Conservation (phyloP, 2,888 invertebrate genomes). For the Iphiclides podalirius region DNA sequence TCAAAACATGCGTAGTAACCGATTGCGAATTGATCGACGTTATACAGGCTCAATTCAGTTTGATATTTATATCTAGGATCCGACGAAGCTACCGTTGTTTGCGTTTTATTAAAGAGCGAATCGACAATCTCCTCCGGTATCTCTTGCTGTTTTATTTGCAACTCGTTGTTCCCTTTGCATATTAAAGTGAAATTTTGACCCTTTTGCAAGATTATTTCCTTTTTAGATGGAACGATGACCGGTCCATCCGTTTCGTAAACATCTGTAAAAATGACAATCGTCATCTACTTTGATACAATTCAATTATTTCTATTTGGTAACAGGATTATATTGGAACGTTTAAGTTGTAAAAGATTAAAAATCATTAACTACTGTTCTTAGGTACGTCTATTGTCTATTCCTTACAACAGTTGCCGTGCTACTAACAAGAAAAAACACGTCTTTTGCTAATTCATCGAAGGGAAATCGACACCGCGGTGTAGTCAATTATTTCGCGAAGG, state of each 20-base stretch:
- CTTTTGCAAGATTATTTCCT: conserved; percentile 58
- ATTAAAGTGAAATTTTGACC: conserved; percentile 62
- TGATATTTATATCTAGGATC: conserved; percentile 57
- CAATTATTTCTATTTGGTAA: neutral
- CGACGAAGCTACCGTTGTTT: conserved; percentile 33
- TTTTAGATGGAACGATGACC: conserved; percentile 49
- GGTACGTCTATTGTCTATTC: too few relatives aligned
- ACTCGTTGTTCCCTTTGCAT: conserved; percentile 51
- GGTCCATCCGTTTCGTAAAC: conserved; percentile 52
- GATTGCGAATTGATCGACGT: conserved; percentile 68
- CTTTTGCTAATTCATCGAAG: too few relatives aligned
- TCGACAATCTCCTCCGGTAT: conserved; percentile 50
- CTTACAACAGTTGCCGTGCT: too few relatives aligned
- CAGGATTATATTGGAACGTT: too few relatives aligned
- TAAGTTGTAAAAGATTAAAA: too few relatives aligned
- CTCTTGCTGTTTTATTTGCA: conserved; percentile 61
- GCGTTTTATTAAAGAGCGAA: conserved; percentile 34
- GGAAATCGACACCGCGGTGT: too few relatives aligned
- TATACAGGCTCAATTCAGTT: conserved; percentile 61
- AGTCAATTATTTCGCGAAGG: too few relatives aligned
- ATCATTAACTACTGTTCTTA: too few relatives aligned
- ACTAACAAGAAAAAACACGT: too few relatives aligned
- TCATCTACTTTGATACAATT: neutral
- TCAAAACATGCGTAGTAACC: conserved; percentile 80
- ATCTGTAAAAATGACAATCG: conserved; percentile 43